Evolutionary conservation across 2,113 vertebrate species (phyloP).

Genomic region (Struthidea cinerea): DNA sequence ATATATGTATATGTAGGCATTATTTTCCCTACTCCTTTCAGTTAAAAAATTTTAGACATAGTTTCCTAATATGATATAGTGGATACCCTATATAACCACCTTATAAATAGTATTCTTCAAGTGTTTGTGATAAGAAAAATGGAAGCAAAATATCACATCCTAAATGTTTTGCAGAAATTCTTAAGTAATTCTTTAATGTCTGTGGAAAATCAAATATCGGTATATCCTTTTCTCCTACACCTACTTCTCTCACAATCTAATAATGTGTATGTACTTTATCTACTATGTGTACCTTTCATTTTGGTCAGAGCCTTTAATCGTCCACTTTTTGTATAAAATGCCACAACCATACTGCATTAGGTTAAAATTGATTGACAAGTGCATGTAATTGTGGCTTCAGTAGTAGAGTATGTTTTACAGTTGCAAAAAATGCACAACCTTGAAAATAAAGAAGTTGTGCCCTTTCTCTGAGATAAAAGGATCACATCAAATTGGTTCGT

Average conservation of each 20-base stretch:
- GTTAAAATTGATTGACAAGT: conserved; percentile 74
- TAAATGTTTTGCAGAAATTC: conserved; percentile 44
- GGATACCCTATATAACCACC: neutral
- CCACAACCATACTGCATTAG: conserved; percentile 24
- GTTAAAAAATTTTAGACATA: neutral
- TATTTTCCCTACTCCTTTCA: neutral
- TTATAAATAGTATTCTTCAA: neutral
- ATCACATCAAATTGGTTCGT: conserved; percentile 62
- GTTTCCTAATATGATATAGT: neutral
- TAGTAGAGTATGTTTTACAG: conserved; percentile 60
- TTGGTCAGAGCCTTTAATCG: conserved; percentile 69
- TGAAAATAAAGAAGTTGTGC: conserved; percentile 72
- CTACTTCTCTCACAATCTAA: conserved; percentile 46
- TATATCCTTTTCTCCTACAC: conserved; percentile 7
- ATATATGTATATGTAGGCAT: neutral
- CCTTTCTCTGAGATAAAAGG: conserved; percentile 67
- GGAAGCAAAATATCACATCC: conserved; percentile 38
- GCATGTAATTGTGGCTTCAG: conserved; percentile 66
- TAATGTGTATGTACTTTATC: conserved; percentile 48
- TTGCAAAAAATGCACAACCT: conserved; percentile 60
- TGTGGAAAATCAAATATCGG: conserved; percentile 62
- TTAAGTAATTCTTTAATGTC: conserved; percentile 58
- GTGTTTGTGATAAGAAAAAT: conserved; percentile 37
- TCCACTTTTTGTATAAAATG: conserved; percentile 65
- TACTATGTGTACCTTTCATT: conserved; percentile 63